Base-by-base conservation (phyloP, 2,797 vertebrate species). In the Neosilurus mollespiculum region DNA sequence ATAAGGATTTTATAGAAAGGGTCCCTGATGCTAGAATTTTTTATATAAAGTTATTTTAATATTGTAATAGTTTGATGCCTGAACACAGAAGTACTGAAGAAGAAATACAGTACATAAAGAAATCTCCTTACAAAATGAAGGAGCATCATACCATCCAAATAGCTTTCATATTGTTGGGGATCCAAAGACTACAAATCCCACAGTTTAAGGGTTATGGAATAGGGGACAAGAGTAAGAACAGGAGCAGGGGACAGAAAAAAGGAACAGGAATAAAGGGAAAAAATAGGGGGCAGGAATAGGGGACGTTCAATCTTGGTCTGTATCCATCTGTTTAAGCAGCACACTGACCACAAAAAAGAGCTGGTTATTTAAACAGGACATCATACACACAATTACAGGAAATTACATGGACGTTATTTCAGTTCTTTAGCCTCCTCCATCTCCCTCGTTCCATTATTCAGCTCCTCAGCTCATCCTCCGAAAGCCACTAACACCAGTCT, bases 281-380 rank as follows among this genome's bases (percentile, higher is more conserved):
- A 7, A 24, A 11, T 9, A 3, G 22, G 75, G 58, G 75, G 61
- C 75, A 62, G 59, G 59, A 78, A 78, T 78, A 62, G 37, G 75
- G 58, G 59, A 16, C 22, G 15, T 59, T 49, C 34, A 49, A 18
- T 64, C 30, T 59, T 61, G 73, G 30, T 77, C 59, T 61, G 34
- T 62, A 58, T 78, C 58, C 58, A 16, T 43, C 58, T 37, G 75
- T 70, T 83, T 56, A 65, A 86, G 59, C 73, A 70, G 64, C 80
- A 76, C 20, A 14, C 65, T 59, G 43, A 87, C 81, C 86, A 81
- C 61, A 83, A 78, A 66, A 58, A 37, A 37, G 43, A 58, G 26
- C 61, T 66, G 80, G 71, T 59, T 80, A 81, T 84, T 84, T 78
- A 66, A 83, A 83, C 66, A n/a, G 72, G 78, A 81, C 62, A 77